Evolutionary conservation across 2,797 vertebrate genomes (phyloP), one percentile per base, ranked within the genome.

Genomic region (Cossypha niveicapilla): DNA sequence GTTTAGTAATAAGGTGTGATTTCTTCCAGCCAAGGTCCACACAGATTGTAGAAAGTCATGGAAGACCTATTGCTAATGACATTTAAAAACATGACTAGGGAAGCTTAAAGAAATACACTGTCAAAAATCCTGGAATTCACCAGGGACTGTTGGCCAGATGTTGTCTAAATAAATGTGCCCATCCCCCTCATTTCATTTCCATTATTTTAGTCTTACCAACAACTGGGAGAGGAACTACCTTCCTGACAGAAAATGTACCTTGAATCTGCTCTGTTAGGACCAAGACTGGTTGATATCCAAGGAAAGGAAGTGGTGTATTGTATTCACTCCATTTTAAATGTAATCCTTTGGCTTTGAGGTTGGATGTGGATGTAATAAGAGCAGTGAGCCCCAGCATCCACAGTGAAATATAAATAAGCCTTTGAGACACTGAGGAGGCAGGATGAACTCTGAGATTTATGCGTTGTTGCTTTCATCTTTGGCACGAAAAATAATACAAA

Each of bases 381-480:
- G 37, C 54, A 86, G 42, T 21, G 24, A 94, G 44, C 44, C 13
- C 37, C 66, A 54, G 35, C 54, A 71, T 92, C 15, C 24, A 50
- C 50, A 37, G 45, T 84, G 57, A 86, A 74, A 60, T 86, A 91
- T 73, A 92, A 87, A 88, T 88, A 91, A 72, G 42, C 42, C 51
- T 95, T 65, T 73, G 79, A 96, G 81, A 91, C 47, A 45, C 37
- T 73, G 60, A 88, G 62, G 39, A 85, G 67, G 67, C 60, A 88
- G 76, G 53, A 73, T 85, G 90, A 88, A 45, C 82, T 88, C 71
- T 73, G 71, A 94, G 77, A 91, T 94, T 93, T 90, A 42, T 84
- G 30, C 47, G 37, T 83, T 91, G 28, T 24, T 95, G 47, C 58
- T 91, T 94, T 95, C 53, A 75, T 80, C 79, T 82, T 56, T 68